A percentile compares a stretch with the other conserved stretches of the same genome.
phyloP scores from a whole-genome alignment of 2,797 vertebrate genomes.

The Sebastes taczanowskii region DNA sequence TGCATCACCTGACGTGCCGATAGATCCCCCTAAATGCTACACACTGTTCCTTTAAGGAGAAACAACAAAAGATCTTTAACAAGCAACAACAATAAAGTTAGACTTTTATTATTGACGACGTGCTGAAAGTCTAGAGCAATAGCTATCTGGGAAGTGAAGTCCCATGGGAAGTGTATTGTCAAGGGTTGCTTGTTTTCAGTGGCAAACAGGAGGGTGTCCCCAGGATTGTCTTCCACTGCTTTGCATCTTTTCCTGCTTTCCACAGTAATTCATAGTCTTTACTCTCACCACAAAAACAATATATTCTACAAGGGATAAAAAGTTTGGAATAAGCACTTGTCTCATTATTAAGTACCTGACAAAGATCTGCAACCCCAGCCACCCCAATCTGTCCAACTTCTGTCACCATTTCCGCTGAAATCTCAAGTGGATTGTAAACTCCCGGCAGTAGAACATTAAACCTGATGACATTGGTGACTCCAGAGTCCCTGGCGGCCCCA shows the following conservation, averaged over 20 bases:
- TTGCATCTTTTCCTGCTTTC: not conserved
- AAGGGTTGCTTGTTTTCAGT: slow-evolving; percentile 14
- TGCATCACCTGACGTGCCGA: too few species aligned
- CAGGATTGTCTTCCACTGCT: slow-evolving; percentile 8
- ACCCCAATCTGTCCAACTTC: not conserved
- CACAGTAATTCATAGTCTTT: not conserved
- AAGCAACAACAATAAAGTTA: not conserved
- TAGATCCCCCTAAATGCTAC: too few species aligned
- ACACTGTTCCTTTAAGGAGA: too few species aligned
- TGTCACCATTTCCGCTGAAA: not conserved
- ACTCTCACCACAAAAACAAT: slow-evolving; percentile 14
- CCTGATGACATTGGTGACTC: not conserved
- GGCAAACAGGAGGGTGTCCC: slow-evolving; percentile 26
- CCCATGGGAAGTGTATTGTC: slow-evolving; percentile 3
- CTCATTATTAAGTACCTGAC: slow-evolving; percentile 28
- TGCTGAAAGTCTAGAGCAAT: not conserved
- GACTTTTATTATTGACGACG: not conserved
- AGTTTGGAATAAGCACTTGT: slow-evolving; percentile 30
- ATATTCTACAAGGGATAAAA: slow-evolving; percentile 5
- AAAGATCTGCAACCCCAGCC: slow-evolving; percentile 23
- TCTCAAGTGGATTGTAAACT: not conserved
- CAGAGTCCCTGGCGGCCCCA: not conserved
- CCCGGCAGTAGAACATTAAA: not conserved
- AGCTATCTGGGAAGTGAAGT: not conserved
- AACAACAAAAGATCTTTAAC: too few species aligned